A percentile compares a stretch with the other conserved stretches of the same genome.
phyloP scores from a whole-genome alignment of 2,888 invertebrate genomes.

The Melolontha melolontha region DNA sequence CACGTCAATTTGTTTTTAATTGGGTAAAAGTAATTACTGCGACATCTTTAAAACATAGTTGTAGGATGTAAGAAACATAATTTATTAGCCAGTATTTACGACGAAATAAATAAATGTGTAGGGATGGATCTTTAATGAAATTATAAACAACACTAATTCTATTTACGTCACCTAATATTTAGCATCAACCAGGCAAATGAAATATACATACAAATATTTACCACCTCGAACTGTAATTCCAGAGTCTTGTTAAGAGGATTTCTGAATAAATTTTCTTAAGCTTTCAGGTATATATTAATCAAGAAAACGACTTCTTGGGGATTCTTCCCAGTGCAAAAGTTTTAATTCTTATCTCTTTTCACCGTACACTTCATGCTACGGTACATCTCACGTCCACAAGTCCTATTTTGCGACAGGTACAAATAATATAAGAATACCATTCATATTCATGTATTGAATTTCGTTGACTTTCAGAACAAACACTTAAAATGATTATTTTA shows the following conservation, averaged over 20 bases:
- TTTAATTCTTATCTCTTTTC: conserved; percentile 35
- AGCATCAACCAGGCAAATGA: conserved; percentile 7
- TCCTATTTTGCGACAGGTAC: conserved; percentile 8
- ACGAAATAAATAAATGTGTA: neutral
- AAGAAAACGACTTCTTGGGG: conserved; percentile 26
- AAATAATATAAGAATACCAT: conserved; percentile 12
- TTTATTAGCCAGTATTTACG: too few relatives aligned
- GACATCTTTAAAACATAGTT: too few relatives aligned
- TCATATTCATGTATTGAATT: conserved; percentile 26
- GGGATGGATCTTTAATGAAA: neutral
- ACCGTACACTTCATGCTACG: conserved; percentile 4
- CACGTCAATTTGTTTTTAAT: too few relatives aligned
- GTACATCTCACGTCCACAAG: conserved; percentile 1
- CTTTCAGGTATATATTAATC: conserved; percentile 30
- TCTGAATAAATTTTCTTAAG: conserved; percentile 15
- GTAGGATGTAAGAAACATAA: too few relatives aligned
- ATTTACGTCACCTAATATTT: conserved; percentile 3
- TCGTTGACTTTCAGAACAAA: neutral
- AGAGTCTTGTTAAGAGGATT: conserved; percentile 19
- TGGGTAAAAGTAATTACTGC: too few relatives aligned
- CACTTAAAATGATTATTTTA: conserved; percentile 22
- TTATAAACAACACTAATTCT: neutral
- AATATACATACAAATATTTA: conserved; percentile 4
- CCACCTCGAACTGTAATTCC: conserved; percentile 1
- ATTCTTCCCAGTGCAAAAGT: neutral